These are phyloP conservation scores for Propsilocerus akamusi DNA, from an alignment of 1,140 invertebrate species.

Conservation along the genomic window DNA sequence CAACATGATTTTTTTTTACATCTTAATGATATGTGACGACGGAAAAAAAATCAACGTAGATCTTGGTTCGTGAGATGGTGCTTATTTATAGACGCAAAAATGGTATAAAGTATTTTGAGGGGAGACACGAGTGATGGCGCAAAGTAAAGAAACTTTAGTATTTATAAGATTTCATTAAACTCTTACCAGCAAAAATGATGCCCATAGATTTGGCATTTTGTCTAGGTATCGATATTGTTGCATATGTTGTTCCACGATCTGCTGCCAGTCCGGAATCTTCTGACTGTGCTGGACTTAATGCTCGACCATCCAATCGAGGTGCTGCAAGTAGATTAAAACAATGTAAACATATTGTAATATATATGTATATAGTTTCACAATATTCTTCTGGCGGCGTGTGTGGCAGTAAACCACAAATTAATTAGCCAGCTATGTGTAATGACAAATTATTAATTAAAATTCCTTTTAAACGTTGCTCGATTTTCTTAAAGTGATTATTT, in stretches of 20 bases:
- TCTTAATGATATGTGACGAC: slow-evolving; percentile 4
- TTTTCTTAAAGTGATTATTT: too few species aligned
- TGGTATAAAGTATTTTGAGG: neutral
- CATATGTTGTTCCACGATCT: slow-evolving; percentile 23
- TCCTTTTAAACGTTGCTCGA: too few species aligned
- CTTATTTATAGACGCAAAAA: too few species aligned
- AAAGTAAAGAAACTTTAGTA: slow-evolving; percentile 5
- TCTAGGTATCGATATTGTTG: slow-evolving; percentile 22
- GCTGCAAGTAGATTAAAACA: neutral
- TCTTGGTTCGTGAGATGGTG: neutral
- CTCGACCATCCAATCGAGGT: slow-evolving; percentile 17
- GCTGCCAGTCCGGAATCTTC: slow-evolving; percentile 23
- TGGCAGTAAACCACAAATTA: neutral
- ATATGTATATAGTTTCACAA: too few species aligned
- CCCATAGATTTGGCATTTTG: slow-evolving; percentile 18
- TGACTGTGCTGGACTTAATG: slow-evolving; percentile 24
- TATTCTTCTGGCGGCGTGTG: neutral
- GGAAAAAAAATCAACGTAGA: neutral
- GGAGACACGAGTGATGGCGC: slow-evolving; percentile 3
- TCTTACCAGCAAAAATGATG: slow-evolving; percentile 23
- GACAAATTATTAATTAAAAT: slow-evolving; percentile 4
- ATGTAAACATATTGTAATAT: neutral
- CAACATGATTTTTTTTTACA: slow-evolving; percentile 3
- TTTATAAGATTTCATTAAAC: neutral
- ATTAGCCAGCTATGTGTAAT: neutral